Conservation (phyloP, 2,113 vertebrate genomes). For the Spheniscus mendiculus region DNA sequence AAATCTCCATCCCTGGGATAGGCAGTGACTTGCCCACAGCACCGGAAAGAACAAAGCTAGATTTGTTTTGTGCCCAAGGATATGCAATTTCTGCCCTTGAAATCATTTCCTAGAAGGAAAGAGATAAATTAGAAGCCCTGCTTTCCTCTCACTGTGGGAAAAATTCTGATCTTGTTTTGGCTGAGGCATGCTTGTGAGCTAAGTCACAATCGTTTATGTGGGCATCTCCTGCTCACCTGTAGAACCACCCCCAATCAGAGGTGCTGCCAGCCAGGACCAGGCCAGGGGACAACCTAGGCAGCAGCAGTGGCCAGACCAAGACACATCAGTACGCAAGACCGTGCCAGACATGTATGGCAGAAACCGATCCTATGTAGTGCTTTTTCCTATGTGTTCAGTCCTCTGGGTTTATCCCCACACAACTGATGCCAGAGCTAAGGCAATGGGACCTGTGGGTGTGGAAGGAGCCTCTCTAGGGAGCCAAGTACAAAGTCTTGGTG, state of each 20-base stretch:
- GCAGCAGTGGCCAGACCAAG: not conserved
- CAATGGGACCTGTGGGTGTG: not conserved
- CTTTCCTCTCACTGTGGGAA: not conserved
- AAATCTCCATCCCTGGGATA: constrained; percentile 22
- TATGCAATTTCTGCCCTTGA: constrained; percentile 43
- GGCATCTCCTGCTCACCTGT: not conserved
- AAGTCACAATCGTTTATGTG: not conserved
- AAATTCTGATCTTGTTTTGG: not conserved
- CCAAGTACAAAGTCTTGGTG: not conserved
- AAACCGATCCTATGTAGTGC: fast-evolving
- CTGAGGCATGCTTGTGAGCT: not conserved
- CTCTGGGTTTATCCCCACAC: not conserved
- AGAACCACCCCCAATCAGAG: fast-evolving
- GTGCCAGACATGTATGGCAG: not conserved
- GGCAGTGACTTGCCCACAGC: constrained; percentile 31
- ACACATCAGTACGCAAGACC: fast-evolving
- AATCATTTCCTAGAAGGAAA: constrained; percentile 61
- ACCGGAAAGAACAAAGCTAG: not conserved
- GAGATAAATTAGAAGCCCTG: not conserved
- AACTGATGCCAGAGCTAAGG: not conserved
- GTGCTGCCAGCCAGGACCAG: not conserved
- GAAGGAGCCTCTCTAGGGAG: not conserved
- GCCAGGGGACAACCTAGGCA: not conserved
- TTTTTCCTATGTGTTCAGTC: not conserved
- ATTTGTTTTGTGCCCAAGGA: constrained; percentile 38